Percentiles rank a stretch among this genome's conserved stretches.
Evolutionary conservation across 2,113 vertebrate genomes (phyloP).

Genomic region (Ptychochromis oligacanthus): DNA sequence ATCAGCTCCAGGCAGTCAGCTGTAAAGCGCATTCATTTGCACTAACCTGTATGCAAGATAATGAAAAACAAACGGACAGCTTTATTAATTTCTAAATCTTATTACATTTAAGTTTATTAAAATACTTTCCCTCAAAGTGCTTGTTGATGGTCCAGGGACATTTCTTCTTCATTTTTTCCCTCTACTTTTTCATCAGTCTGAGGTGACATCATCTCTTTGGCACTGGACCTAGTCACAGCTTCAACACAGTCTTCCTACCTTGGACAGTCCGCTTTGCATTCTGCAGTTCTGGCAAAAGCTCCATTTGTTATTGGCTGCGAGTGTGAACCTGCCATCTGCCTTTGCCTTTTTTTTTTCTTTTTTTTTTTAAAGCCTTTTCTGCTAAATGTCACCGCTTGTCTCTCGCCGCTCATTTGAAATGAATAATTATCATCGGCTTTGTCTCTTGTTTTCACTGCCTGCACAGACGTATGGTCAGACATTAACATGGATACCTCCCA

Average conservation of each 20-base stretch:
- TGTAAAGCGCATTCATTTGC: no score
- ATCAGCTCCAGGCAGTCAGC: no score
- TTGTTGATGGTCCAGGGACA: neutral
- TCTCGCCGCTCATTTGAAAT: constrained; percentile 1
- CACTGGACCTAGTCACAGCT: neutral
- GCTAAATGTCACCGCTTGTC: neutral
- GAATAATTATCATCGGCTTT: constrained; percentile 17
- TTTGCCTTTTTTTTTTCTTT: neutral
- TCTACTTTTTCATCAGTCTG: neutral
- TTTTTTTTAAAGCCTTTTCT: constrained; percentile 5
- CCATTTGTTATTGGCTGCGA: constrained; percentile 12
- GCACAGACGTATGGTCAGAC: constrained; percentile 4
- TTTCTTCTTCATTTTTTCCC: neutral
- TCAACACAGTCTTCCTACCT: neutral
- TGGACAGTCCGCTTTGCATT: constrained; percentile 5
- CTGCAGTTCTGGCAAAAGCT: neutral
- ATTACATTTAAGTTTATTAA: neutral
- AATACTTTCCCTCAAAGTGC: neutral
- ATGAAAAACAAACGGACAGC: no score
- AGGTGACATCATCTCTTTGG: neutral
- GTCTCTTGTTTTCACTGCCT: neutral
- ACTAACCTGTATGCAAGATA: no score
- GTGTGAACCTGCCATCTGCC: constrained; percentile 37
- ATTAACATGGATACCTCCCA: neutral
- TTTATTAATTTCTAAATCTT: neutral